phyloP scores from a whole-genome alignment of 2,113 vertebrate species.

The Scopus umbretta region DNA sequence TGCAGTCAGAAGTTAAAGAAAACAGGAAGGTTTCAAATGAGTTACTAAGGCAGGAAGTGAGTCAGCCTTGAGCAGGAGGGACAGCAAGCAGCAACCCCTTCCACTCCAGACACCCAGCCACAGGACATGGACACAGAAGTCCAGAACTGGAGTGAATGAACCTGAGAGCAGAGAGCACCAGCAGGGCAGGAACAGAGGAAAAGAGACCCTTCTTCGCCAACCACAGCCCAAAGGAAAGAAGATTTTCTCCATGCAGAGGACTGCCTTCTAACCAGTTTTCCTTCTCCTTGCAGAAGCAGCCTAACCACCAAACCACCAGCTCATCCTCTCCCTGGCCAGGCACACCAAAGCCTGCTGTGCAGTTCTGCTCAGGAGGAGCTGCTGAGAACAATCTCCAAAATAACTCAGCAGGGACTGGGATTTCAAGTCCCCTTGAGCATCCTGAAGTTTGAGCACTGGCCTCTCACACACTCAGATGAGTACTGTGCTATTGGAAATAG shows the following conservation, averaged over 20 bases:
- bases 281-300: background rate
- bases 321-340: background rate
- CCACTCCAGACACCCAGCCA: background rate
- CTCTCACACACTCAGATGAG: background rate
- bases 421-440: background rate
- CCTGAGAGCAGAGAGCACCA: background rate
- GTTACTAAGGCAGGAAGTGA: slow-evolving; percentile 24
- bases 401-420: background rate
- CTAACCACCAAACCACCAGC: background rate
- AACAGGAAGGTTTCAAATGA: slow-evolving; percentile 32
- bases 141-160: background rate
- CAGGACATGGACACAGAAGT: accelerated
- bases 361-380: background rate
- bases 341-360: background rate
- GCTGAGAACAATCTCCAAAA: background rate
- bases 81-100: background rate
- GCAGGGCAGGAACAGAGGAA: background rate
- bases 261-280: background rate
- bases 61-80: background rate
- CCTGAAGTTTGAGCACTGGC: background rate
- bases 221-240: background rate
- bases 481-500: background rate
- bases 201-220: background rate
- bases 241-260: background rate
- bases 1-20: background rate